These are phyloP conservation scores for Musca vetustissima DNA, from an alignment of 1,140 invertebrate species.

Conservation along the genomic window DNA sequence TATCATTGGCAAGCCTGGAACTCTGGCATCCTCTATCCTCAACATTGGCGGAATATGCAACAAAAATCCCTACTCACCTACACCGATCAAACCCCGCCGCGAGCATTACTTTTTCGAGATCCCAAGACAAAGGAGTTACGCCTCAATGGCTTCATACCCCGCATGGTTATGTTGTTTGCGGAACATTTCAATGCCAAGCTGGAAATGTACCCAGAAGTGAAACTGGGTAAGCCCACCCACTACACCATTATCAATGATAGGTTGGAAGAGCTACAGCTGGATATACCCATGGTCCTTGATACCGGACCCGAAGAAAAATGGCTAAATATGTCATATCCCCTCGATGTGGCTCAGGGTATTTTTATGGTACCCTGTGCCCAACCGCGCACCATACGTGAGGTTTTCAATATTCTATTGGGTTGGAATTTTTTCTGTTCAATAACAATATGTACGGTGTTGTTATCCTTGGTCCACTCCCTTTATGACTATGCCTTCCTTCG, in stretches of 20 bases:
- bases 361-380: slow-evolving; percentile 7
- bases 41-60: background rate
- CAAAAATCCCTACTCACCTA: background rate
- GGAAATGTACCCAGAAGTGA: background rate
- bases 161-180: background rate
- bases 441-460: background rate
- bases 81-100: background rate
- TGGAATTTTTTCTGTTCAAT: background rate
- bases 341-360: background rate
- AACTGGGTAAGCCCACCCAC: background rate
- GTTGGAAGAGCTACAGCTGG: background rate
- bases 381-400: background rate
- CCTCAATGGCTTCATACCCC: background rate
- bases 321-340: background rate
- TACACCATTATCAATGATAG: background rate
- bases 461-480: background rate
- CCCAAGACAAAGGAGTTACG: background rate
- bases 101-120: background rate
- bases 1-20: background rate
- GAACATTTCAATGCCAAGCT: background rate
- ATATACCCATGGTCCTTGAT: background rate
- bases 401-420: background rate
- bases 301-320: background rate
- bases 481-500: background rate
- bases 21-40: background rate